Evolutionary conservation across 92 coral and sea anemone genomes (phyloP), one percentile per base, ranked within the genome.

Genomic region (Bergia puertoricense): DNA sequence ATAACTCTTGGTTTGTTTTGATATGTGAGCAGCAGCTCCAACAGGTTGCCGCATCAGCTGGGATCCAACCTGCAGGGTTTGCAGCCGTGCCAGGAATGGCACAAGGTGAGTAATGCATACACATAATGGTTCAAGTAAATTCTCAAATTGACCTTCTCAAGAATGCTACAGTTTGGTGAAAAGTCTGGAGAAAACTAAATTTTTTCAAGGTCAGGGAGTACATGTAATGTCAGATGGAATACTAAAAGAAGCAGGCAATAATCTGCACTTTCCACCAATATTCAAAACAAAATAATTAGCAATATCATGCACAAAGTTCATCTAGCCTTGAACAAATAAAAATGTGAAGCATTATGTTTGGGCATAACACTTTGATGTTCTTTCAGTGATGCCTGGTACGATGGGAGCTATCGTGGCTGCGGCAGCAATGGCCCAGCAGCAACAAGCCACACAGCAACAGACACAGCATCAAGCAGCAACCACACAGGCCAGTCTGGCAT

Each of bases 381-480:
- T 46, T 90, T n/a, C 42, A 91, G 93, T 88, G 74, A 91, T 91
- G 86, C 98, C 99, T 57, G 99, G 99, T 18, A 90, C 98, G 40
- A 90, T 97, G 88, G 99, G 99, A 62, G 98, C 99, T 4, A 86
- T 97, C 77, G 99, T 97, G 2, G 99, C 99, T 1, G 98, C 98
- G 23, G 93, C 99, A 40, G 98, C 92, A 5, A 86, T 95, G 81
- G 96, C 93, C 2, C 89, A 90, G 15, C 98, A 83, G 89, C 95
- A 85, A 76, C 87, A 84, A 18, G 87, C 87, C 62, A 68, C 2
- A 37, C 99, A 96, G 79, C 97, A 94, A 62, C 98, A 96, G 75
- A 96, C 94, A 71, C 96, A 93, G 75, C 96, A 91, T 37, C 98
- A 94, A 86, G 91, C 90, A 23, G n/a, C 93, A 77, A 74, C 91